phyloP scores from a whole-genome alignment of 2,888 invertebrate species.

The Mactromeris polynyma region DNA sequence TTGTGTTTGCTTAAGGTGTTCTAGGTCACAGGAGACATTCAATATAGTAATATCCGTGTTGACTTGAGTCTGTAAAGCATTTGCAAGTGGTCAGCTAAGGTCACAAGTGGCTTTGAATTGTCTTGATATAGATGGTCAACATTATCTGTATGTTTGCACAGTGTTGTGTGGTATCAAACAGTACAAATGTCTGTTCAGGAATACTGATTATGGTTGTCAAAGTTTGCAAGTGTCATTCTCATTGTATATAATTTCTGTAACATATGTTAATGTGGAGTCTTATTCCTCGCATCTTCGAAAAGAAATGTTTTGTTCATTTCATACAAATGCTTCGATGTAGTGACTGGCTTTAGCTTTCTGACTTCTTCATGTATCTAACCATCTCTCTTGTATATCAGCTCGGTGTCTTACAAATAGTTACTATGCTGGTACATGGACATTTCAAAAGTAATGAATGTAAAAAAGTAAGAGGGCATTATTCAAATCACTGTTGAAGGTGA shows the following conservation, averaged over 20 bases:
- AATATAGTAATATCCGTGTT: neutral
- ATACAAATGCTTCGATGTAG: neutral
- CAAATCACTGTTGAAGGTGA: neutral
- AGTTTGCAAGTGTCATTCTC: conserved; percentile 12
- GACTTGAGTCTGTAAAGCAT: neutral
- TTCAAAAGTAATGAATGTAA: neutral
- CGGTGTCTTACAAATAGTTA: neutral
- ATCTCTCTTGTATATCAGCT: neutral
- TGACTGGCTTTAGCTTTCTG: neutral
- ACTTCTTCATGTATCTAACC: neutral
- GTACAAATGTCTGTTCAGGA: neutral
- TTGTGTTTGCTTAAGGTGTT: neutral
- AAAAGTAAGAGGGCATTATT: neutral
- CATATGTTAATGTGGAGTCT: neutral
- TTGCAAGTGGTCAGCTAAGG: neutral
- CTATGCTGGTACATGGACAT: neutral
- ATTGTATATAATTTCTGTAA: conserved; percentile 13
- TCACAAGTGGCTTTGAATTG: neutral
- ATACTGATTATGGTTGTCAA: neutral
- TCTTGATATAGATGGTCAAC: neutral
- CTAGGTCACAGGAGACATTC: too few species aligned
- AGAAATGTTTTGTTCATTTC: conserved; percentile 1
- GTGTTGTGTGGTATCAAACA: neutral
- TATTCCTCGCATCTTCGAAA: neutral
- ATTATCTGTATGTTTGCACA: neutral